Evolutionary conservation across 30 jellyfish, hydroid and myxozoan species (phyloP).

Genomic region (Clytia hemisphaerica): DNA sequence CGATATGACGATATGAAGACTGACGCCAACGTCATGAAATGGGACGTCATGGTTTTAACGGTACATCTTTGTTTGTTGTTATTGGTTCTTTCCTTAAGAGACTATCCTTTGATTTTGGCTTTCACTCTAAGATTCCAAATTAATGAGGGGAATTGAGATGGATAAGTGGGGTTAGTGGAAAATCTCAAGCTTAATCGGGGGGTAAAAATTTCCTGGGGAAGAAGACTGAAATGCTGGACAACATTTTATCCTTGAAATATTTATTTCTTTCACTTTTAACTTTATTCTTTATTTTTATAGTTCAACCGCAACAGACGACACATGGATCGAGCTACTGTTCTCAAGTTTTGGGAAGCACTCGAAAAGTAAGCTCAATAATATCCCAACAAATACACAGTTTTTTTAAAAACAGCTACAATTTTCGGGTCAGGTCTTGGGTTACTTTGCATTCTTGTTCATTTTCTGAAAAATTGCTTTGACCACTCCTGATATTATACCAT

Average conservation of each 20-base stretch:
- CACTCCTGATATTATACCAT: no score
- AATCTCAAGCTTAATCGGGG: no score
- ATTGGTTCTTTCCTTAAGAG: neutral
- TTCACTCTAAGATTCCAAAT: neutral
- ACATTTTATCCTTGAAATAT: neutral
- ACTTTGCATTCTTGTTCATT: no score
- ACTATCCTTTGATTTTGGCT: neutral
- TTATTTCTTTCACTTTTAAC: neutral
- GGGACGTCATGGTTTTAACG: conserved; percentile 88
- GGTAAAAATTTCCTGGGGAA: no score
- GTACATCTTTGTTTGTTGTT: conserved; percentile 16
- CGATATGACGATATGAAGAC: conserved; percentile 73
- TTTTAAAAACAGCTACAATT: no score
- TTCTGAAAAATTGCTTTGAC: no score
- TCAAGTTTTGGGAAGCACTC: conserved; percentile 88
- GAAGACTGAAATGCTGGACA: no score
- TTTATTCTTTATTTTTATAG: conserved; percentile 25
- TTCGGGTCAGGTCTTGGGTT: no score
- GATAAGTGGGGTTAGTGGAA: no score
- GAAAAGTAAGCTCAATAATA: conserved; percentile 39
- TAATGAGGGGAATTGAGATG: no score
- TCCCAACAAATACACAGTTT: no score
- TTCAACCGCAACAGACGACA: conserved; percentile 78
- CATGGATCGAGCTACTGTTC: conserved; percentile 92
- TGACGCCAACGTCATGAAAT: conserved; percentile 85